Evolutionary conservation across 2,113 vertebrate species (phyloP), one percentile per base, ranked within the genome.

Genomic region (Catharus bicknelli): DNA sequence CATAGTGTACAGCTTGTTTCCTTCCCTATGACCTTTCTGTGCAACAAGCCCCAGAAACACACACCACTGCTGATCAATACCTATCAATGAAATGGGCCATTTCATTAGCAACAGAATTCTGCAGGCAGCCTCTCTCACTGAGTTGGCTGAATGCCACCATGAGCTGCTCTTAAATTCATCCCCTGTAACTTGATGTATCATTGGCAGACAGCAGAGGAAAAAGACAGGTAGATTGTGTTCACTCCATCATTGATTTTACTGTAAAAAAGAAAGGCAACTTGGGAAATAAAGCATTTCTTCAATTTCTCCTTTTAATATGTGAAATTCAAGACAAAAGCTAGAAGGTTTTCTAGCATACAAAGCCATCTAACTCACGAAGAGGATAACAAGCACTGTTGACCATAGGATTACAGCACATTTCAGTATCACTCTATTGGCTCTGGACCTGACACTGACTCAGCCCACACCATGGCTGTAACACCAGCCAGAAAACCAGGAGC

Each of bases 31-130:
- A 70, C 13, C 26, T 34, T 53, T 51, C 74, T 75, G 30, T 38
- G 32, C 61, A 74, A 82, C 30, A 47, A 77, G 50, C 8, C 51
- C 20, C 63, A 73, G 73, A 63, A 89, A 66, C 2, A 42, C 7
- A 55, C 11, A 45, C 20, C 69, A 70, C 2, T 1, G 5, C 57
- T 47, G 53, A 87, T 64, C 66, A 90, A 90, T 82, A 87, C 8
- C 27, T 48, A 83, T 82, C 90, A 75, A 48, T 85, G 53, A 86
- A 91, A 91, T 32, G 42, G 53, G 42, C 22, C 45, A 53, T 88
- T 93, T 92, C 67, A 80, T 90, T 80, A 86, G 86, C 67, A 76
- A 57, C n/a, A 86, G 64, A 81, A 66, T 27, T 94, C 64, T 42
- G 38, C 36, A 83, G 51, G 72, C 53, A 86, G 76, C 59, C 20